phyloP scores from a whole-genome alignment of 2,113 vertebrate species.

The Labeo catla region DNA sequence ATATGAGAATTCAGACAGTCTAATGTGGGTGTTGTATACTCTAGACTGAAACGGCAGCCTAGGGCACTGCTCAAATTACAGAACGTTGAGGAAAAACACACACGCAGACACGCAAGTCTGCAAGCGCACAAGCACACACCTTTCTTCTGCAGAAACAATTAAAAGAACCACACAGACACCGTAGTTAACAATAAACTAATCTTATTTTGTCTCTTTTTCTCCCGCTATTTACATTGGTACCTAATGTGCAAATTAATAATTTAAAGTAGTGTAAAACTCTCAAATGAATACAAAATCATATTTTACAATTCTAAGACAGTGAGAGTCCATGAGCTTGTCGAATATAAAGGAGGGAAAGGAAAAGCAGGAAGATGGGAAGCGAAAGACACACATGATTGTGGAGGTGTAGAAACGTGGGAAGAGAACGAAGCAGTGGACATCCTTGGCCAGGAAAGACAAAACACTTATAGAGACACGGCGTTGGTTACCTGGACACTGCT shows the following conservation, averaged over 20 bases:
- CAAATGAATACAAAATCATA: constrained; percentile 80
- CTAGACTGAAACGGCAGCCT: constrained; percentile 40
- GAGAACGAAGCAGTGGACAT: constrained; percentile 75
- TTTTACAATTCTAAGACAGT: constrained; percentile 76
- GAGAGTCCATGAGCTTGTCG: constrained; percentile 74
- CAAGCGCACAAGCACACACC: constrained; percentile 32
- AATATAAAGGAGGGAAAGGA: constrained; percentile 72
- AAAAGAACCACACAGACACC: constrained; percentile 80
- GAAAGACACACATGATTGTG: constrained; percentile 65
- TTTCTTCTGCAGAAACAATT: constrained; percentile 52
- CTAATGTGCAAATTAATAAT: constrained; percentile 86
- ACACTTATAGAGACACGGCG: constrained; percentile 29
- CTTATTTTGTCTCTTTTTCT: constrained; percentile 66
- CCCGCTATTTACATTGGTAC: constrained; percentile 80
- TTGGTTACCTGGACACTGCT: constrained; percentile 68
- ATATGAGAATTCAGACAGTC: constrained; percentile 42
- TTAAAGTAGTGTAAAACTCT: constrained; percentile 79
- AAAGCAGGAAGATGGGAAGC: constrained; percentile 41
- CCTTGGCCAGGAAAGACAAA: constrained; percentile 76
- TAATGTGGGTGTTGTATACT: constrained; percentile 40
- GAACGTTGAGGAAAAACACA: constrained; percentile 43
- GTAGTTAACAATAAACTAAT: constrained; percentile 82
- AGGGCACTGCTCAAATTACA: constrained; percentile 50
- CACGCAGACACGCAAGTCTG: constrained; percentile 15
- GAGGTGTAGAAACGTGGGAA: constrained; percentile 72